A percentile compares a stretch with the other conserved stretches of the same genome.
Conservation (phyloP, 2,113 vertebrate genomes). For the Mustela nigripes region DNA sequence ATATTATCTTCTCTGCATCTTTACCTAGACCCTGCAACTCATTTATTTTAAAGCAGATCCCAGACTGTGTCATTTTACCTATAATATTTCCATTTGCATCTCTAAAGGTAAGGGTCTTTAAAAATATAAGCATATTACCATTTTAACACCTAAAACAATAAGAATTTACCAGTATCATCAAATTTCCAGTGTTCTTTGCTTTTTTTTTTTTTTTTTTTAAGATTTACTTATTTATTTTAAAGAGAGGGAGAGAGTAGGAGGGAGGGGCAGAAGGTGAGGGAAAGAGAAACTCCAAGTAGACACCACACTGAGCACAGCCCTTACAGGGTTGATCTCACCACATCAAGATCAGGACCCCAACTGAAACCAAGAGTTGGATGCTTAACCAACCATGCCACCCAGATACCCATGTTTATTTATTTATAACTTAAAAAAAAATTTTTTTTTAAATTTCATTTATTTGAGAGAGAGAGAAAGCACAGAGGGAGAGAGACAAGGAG, state of each 20-base stretch:
- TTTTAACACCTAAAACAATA: not conserved
- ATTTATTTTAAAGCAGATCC: slow-evolving; percentile 23
- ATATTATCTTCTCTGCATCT: not conserved
- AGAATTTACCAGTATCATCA: not conserved
- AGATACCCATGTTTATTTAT: not conserved
- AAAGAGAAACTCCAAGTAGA: not conserved
- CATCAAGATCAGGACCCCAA: not conserved
- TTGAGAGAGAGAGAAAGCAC: no score
- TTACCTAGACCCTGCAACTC: not conserved
- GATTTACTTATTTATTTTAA: not conserved
- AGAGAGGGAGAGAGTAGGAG: not conserved
- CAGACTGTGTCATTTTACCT: slow-evolving; percentile 17
- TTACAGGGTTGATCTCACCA: not conserved
- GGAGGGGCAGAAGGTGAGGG: not conserved
- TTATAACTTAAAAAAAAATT: not conserved
- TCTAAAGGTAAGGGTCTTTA: not conserved
- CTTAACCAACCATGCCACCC: not conserved
- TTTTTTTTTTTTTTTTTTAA: not conserved
- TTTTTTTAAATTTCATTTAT: not conserved
- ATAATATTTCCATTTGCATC: not conserved
- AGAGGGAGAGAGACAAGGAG: no score
- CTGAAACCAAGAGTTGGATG: not conserved
- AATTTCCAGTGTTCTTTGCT: not conserved
- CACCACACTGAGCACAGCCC: not conserved
- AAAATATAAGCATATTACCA: not conserved